Base-by-base conservation (phyloP, 2,113 vertebrate genomes). In the Rhabdornis inornatus region DNA sequence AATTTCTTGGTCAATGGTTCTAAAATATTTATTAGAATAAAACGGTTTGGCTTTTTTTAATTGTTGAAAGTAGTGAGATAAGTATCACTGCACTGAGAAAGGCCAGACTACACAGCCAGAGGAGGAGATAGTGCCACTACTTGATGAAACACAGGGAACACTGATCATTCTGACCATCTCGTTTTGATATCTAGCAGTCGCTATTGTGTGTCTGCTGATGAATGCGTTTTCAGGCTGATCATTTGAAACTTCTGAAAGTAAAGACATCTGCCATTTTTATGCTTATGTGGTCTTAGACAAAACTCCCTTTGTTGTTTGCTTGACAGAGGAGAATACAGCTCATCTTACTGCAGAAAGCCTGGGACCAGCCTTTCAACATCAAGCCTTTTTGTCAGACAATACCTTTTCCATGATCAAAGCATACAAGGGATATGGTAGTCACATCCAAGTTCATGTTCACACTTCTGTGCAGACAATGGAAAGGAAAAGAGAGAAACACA, bases 371-470 rank as follows among this genome's bases (percentile, higher is more conserved):
- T 97, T 97, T 97, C 97, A 98, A 96, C 98, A 97, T 97, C 92
- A 87, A 95, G 77, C 87, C 89, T 95, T 96, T 83, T 90, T 96
- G 55, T 61, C 78, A 97, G 97, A 99, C 98, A 98, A 98, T 98
- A 96, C 91, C 40, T 94, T 78, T 93, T 92, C 80, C 91, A 53
- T 97, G 98, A 99, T 99, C 98, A 99, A 99, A 98, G 98, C 60
- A 91, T 86, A 97, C 94, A 94, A 97, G 86, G 86, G 92, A 97
- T 96, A 94, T 97, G 94, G 96, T 96, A 98, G 97, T 97, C 87
- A 89, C 95, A 97, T 97, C 97, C 95, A 97, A 98, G 92, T 98
- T 98, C 89, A 97, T 91, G 72, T 92, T 95, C 57, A 64, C 25
- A 92, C 80, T 92, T 22, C 55, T 89, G 64, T 90, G 33, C 13